phyloP scores from a whole-genome alignment of 2,797 vertebrate species.

The Paramormyrops hopkinsi region DNA sequence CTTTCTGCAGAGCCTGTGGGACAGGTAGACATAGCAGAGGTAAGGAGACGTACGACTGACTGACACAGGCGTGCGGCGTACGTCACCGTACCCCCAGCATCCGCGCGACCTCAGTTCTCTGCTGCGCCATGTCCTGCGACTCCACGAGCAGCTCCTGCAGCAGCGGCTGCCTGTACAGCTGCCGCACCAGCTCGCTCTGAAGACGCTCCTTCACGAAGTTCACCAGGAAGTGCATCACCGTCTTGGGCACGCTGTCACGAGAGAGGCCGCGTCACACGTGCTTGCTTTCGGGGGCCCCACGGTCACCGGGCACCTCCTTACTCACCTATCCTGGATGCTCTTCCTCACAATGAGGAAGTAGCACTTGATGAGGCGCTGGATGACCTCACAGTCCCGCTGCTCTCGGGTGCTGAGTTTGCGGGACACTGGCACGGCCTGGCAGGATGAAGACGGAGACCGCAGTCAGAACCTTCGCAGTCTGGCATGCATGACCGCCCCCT shows the following conservation, averaged over 20 bases:
- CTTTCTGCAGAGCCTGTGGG: slow-evolving; percentile 67
- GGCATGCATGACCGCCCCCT: background rate
- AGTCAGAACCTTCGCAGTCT: background rate
- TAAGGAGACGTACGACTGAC: background rate
- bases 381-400: slow-evolving; percentile 75
- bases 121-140: slow-evolving; percentile 74
- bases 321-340: slow-evolving; percentile 77
- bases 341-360: slow-evolving; percentile 80
- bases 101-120: slow-evolving; percentile 65
- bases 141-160: slow-evolving; percentile 70
- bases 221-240: slow-evolving; percentile 79
- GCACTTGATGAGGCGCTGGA: slow-evolving; percentile 71
- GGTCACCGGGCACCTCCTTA: background rate
- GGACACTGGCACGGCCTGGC: slow-evolving; percentile 59
- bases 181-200: slow-evolving; percentile 77
- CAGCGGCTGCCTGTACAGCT: slow-evolving; percentile 68
- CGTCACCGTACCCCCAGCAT: slow-evolving; percentile 64
- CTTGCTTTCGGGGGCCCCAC: background rate
- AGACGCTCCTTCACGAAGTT: slow-evolving; percentile 75
- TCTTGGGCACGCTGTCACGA: slow-evolving; percentile 67
- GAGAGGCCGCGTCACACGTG: background rate
- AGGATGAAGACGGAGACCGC: slow-evolving; percentile 1
- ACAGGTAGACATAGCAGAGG: background rate
- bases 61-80: background rate
- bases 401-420: slow-evolving; percentile 65